A percentile compares a stretch with the other conserved stretches of the same genome.
These are phyloP conservation scores for Therioaphis trifolii DNA, from an alignment of 2,888 invertebrate species.

Conservation along the genomic window DNA sequence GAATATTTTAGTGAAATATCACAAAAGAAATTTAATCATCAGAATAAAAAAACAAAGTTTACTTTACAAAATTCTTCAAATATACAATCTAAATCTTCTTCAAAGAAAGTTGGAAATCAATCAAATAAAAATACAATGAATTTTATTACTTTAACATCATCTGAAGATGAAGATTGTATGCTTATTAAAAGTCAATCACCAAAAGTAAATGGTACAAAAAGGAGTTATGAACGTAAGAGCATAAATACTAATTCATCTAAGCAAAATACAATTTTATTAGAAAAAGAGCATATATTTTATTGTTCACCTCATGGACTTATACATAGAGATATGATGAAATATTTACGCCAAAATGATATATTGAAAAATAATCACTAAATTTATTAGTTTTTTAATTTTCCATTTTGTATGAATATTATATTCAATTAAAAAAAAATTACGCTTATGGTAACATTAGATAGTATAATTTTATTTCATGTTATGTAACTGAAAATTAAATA, in stretches of 20 bases:
- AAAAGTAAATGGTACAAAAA: background rate
- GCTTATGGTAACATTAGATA: too few species aligned
- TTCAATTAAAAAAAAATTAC: too few species aligned
- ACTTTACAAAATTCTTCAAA: background rate
- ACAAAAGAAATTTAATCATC: background rate
- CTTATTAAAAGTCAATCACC: background rate
- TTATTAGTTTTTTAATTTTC: too few species aligned
- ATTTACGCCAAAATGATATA: too few species aligned
- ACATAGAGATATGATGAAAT: slow-evolving; percentile 43
- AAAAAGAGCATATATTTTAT: background rate
- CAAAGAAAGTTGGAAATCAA: background rate
- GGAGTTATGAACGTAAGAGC: background rate
- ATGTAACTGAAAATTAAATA: too few species aligned
- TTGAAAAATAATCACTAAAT: too few species aligned
- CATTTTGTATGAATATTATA: too few species aligned
- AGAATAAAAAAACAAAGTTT: background rate
- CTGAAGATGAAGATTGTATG: background rate
- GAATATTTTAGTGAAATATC: background rate
- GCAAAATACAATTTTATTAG: background rate
- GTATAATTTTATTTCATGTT: too few species aligned
- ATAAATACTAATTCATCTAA: background rate
- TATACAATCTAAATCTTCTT: background rate
- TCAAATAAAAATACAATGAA: background rate
- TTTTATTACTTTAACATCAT: background rate
- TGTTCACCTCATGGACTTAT: slow-evolving; percentile 12